Base-by-base conservation (phyloP, 2,113 vertebrate species). In the Engraulis encrasicolus region DNA sequence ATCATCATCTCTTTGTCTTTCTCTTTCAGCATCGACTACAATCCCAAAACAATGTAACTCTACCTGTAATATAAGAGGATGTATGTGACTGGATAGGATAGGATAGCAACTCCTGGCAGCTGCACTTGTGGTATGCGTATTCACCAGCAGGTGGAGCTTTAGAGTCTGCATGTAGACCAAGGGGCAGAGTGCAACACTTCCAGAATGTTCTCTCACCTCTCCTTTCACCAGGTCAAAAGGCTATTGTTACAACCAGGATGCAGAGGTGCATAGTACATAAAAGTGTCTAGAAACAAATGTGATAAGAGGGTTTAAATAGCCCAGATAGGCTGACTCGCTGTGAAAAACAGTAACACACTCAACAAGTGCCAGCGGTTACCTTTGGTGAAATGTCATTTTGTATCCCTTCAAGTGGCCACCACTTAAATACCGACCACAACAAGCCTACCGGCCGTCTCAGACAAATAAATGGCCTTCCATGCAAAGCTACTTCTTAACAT, bases 121-220 rank as follows among this genome's bases (percentile, higher is more conserved):
- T 27, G 31, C 27, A 58, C 19, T 58, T 40, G 50, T 45, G 83
- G 9, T 0, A 2, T 66, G 0, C 0, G 79, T 38, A 50, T 34
- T 27, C 19, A 17, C 86, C 90, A 89, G 88, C 83, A 91, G 91
- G 83, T 50, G 81, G 87, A 79, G 86, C 89, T 85, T 50, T 78
- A 84, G 83, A 66, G 58, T 66, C 58, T 66, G 58, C 14, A 11
- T 34, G 31, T 87, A 81, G 31, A 58, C 18, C 58, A 19, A 6
- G 1, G 84, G 6, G 9, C n/a, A 17, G 81, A 82, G 34, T 0
- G 52, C 48, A 77, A 17, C 19, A 20, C 38, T 1, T 85, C 85
- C 20, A 66, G 89, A 92, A 88, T 54, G 45, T 89, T 91, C 88
- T 74, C 66, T 6, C 6, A 45, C 50, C 31, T 71, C 45, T 83